These are phyloP conservation scores for Hydractinia echinata DNA, from an alignment of 30 jellyfish, hydroid and myxozoan species.

Conservation along the genomic window DNA sequence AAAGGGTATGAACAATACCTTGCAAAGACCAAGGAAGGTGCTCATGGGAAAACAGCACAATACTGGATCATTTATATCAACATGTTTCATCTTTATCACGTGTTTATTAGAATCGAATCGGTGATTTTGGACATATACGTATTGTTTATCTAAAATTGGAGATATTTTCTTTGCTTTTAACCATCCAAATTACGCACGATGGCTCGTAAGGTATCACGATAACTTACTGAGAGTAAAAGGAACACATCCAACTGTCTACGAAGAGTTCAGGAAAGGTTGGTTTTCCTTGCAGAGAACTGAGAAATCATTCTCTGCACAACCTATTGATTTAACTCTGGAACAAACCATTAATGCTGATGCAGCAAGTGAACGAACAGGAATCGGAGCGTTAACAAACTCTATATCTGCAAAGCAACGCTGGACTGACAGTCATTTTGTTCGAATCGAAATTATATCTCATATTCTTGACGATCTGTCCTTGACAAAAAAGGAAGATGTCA, in stretches of 20 bases:
- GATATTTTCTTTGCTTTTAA: background rate
- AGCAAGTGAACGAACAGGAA: background rate
- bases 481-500: too few species aligned
- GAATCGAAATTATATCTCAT: too few species aligned
- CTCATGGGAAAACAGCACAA: background rate
- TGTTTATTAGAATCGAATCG: background rate
- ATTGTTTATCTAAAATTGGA: background rate
- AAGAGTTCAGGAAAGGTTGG: background rate
- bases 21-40: background rate
- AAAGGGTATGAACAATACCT: background rate
- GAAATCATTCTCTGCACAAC: background rate
- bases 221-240: background rate
- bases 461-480: too few species aligned
- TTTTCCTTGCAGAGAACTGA: background rate
- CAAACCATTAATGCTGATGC: slow-evolving; percentile 1
- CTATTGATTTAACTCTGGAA: background rate
- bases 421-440: too few species aligned
- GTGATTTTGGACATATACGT: background rate
- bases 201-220: background rate
- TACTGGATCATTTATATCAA: background rate
- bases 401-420: too few species aligned
- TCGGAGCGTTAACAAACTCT: too few species aligned
- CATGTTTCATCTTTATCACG: background rate
- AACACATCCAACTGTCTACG: background rate
- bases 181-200: slow-evolving; percentile 19